Percentiles rank a stretch among this genome's conserved stretches.
Conservation (phyloP, 2,113 vertebrate genomes). For the Eulemur rufifrons region DNA sequence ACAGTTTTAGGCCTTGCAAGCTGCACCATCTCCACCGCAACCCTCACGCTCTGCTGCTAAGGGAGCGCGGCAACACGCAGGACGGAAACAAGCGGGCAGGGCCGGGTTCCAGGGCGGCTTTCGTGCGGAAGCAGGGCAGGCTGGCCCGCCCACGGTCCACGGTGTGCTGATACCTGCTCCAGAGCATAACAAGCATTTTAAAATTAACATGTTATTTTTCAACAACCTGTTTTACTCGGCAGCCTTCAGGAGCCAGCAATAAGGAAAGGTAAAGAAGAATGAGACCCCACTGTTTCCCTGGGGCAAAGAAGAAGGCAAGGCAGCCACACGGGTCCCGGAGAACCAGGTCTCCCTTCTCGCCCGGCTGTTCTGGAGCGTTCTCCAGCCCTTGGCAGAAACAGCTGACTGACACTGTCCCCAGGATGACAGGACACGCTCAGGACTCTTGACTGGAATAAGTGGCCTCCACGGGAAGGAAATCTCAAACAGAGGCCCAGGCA, state of each 20-base stretch:
- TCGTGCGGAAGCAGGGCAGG: background rate
- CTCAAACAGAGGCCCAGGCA: background rate
- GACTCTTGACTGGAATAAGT: background rate
- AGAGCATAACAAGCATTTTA: background rate
- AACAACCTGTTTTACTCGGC: background rate
- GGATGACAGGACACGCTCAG: background rate
- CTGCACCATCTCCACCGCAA: fast-evolving
- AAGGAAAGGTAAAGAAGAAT: background rate
- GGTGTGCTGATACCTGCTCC: background rate
- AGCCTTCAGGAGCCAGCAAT: background rate
- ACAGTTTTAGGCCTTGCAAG: background rate
- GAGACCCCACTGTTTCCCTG: background rate
- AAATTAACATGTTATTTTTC: background rate
- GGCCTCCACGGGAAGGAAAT: background rate
- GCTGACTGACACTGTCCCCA: background rate
- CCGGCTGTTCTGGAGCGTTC: background rate
- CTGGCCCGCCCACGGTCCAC: background rate
- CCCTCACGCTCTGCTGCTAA: background rate
- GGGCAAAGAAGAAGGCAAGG: background rate
- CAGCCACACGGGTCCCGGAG: too few species aligned
- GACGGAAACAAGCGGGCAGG: background rate
- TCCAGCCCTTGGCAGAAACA: background rate
- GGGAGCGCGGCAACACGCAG: background rate
- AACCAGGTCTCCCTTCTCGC: background rate
- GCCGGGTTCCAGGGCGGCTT: background rate